phyloP scores from a whole-genome alignment of 1,140 invertebrate species.

The Drosophila chauvacae region DNA sequence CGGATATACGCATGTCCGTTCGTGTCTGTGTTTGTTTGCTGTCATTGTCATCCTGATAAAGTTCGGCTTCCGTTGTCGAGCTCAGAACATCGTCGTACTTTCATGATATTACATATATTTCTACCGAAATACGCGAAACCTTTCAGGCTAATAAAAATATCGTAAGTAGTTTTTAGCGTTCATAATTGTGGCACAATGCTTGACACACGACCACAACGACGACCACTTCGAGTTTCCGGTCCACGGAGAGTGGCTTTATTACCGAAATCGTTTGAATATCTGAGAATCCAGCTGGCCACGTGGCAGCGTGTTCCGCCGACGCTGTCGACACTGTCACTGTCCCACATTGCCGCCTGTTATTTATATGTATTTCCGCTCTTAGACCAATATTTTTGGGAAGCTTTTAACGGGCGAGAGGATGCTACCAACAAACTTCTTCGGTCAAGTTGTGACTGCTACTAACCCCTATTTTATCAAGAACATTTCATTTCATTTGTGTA shows the following conservation, averaged over 20 bases:
- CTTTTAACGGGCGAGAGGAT: conserved; percentile 14
- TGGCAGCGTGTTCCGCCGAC: conserved; percentile 27
- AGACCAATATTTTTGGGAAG: conserved; percentile 53
- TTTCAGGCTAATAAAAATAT: conserved; percentile 76
- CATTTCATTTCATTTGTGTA: background rate
- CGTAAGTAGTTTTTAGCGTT: conserved; percentile 81
- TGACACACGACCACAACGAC: conserved; percentile 83
- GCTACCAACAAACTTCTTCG: conserved; percentile 23
- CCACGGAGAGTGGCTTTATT: conserved; percentile 40
- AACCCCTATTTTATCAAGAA: background rate
- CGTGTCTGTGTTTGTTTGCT: conserved; percentile 56
- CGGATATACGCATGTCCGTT: conserved; percentile 46
- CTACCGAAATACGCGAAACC: conserved; percentile 4
- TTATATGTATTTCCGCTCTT: conserved; percentile 60
- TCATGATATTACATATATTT: conserved; percentile 1
- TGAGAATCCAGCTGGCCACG: conserved; percentile 32
- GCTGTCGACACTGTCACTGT: conserved; percentile 23
- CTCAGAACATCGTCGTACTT: conserved; percentile 8
- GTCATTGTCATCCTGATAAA: conserved; percentile 70
- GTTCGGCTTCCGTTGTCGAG: conserved; percentile 61
- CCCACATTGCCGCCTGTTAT: conserved; percentile 49
- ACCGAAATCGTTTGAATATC: conserved; percentile 36
- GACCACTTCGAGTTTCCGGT: conserved; percentile 67
- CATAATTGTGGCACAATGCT: conserved; percentile 82
- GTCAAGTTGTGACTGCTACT: background rate